phyloP scores from a whole-genome alignment of 2,888 invertebrate genomes.

The Temnothorax unifasciatus region DNA sequence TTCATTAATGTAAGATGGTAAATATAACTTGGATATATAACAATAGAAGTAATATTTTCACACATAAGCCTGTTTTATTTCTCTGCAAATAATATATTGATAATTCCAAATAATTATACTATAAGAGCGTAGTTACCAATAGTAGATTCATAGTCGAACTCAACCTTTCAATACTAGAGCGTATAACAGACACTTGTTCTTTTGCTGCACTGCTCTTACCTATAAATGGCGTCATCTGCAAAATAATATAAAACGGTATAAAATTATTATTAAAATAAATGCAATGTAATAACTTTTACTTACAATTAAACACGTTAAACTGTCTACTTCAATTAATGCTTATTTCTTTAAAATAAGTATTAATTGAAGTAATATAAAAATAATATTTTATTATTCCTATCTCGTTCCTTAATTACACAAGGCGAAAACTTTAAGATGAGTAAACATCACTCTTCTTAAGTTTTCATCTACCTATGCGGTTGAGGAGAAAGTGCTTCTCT shows the following conservation, averaged over 20 bases:
- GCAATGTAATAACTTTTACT: not conserved
- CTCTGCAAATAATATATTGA: not conserved
- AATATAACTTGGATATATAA: not conserved
- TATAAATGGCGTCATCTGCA: conserved; percentile 79
- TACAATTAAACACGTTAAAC: not conserved
- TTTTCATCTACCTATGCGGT: not conserved
- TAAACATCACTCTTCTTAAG: not conserved
- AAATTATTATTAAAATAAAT: not conserved
- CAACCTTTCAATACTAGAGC: conserved; percentile 78
- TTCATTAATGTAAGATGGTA: not conserved
- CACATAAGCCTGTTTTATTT: not conserved
- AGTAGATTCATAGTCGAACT: conserved; percentile 79
- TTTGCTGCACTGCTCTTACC: conserved; percentile 76
- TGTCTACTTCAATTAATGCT: no score
- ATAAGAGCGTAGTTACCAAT: conserved; percentile 78
- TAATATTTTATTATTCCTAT: not conserved
- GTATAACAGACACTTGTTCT: conserved; percentile 76
- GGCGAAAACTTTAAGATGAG: not conserved
- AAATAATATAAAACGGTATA: conserved; percentile 29
- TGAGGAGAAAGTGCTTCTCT: not conserved
- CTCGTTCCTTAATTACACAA: not conserved
- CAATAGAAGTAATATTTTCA: not conserved
- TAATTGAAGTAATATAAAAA: not conserved
- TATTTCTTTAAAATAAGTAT: not conserved
- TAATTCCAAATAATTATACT: not conserved